Conservation (phyloP, 1,140 invertebrate species). For the Drosophila tristis region DNA sequence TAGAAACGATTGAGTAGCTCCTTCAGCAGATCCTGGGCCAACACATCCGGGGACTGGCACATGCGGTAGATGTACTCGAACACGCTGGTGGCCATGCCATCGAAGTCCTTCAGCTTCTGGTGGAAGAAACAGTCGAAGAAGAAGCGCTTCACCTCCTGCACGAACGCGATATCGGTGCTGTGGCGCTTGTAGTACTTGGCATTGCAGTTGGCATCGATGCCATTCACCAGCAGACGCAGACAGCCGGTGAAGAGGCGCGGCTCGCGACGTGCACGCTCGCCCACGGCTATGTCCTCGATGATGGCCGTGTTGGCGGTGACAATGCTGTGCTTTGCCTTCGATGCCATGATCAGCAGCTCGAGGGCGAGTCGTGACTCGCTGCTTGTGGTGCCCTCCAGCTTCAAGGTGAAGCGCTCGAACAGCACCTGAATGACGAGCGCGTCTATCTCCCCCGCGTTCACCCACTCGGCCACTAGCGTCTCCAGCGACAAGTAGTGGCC, state of each 20-base stretch:
- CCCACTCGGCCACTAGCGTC: slow-evolving; percentile 89
- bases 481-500: slow-evolving; percentile 89
- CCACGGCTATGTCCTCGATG: slow-evolving; percentile 85
- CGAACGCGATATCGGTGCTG: slow-evolving; percentile 54
- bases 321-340: slow-evolving; percentile 86
- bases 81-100: slow-evolving; percentile 62
- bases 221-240: slow-evolving; percentile 71
- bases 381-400: slow-evolving; percentile 88
- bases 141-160: slow-evolving; percentile 48
- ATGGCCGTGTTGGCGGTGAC: slow-evolving; percentile 85
- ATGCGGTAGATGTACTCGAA: slow-evolving; percentile 77
- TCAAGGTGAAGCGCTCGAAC: slow-evolving; percentile 92
- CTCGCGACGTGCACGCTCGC: slow-evolving; percentile 61
- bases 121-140: slow-evolving; percentile 76
- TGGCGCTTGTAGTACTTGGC: slow-evolving; percentile 75
- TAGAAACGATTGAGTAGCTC: slow-evolving; percentile 59
- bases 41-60: slow-evolving; percentile 76
- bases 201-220: slow-evolving; percentile 59
- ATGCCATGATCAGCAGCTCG: slow-evolving; percentile 90
- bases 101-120: slow-evolving; percentile 67
- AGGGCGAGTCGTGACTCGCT: slow-evolving; percentile 89
- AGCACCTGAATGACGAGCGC: slow-evolving; percentile 87
- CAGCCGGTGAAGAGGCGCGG: slow-evolving; percentile 73
- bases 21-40: slow-evolving; percentile 70
- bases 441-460: slow-evolving; percentile 86